Conservation (phyloP, 1,140 invertebrate genomes). For the Drosophila malerkotliana region DNA sequence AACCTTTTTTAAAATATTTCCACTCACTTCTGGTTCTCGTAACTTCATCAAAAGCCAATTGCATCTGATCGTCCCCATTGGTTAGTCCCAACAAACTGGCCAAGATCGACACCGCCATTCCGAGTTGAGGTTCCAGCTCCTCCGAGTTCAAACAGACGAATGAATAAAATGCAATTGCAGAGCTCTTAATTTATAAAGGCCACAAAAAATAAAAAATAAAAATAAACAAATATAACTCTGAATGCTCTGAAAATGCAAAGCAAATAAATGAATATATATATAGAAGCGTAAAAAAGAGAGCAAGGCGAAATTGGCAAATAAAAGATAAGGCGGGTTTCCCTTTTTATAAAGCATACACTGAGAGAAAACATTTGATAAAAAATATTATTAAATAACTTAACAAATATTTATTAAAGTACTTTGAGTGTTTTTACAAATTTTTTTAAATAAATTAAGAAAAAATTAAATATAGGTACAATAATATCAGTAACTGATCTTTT, state of each 20-base stretch:
- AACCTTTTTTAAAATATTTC: neutral
- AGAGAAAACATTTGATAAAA: neutral
- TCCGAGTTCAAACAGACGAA: conserved; percentile 1
- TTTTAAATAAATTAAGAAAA: too few relatives aligned
- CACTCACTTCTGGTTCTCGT: conserved; percentile 12
- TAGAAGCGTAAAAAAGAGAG: conserved; percentile 7
- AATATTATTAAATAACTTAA: too few relatives aligned
- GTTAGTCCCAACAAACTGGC: conserved; percentile 53
- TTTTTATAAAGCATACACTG: conserved; percentile 1
- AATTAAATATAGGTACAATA: too few relatives aligned
- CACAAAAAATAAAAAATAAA: neutral
- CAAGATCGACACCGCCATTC: conserved; percentile 48
- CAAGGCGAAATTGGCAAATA: conserved; percentile 9
- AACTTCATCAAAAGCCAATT: conserved; percentile 7
- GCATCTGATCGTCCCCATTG: conserved; percentile 28
- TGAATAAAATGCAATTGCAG: conserved; percentile 25
- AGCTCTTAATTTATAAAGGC: conserved; percentile 25
- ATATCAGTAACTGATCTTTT: neutral
- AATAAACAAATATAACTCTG: neutral
- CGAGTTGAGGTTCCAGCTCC: conserved; percentile 5
- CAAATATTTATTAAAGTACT: too few relatives aligned
- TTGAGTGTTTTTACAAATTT: too few relatives aligned
- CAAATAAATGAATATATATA: conserved; percentile 19
- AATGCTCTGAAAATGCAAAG: conserved; percentile 29
- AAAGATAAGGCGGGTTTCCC: conserved; percentile 41